Evolutionary conservation across 2,888 invertebrate genomes (phyloP).

Genomic region (Orchesella flavescens): DNA sequence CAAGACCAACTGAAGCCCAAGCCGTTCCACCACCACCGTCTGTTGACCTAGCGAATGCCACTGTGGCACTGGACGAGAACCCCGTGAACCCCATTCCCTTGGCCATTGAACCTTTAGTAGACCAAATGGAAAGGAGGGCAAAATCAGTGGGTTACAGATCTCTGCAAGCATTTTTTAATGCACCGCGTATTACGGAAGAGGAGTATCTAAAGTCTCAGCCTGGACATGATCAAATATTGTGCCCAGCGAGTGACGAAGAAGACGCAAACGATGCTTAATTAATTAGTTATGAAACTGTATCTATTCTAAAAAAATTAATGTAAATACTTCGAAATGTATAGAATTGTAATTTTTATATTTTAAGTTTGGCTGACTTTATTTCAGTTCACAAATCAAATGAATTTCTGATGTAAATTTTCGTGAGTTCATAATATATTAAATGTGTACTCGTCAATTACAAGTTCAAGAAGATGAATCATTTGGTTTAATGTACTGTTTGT

Average conservation of each 20-base stretch:
- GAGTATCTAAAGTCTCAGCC: slow-evolving; percentile 44
- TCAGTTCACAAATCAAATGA: too few relatives aligned
- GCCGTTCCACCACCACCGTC: neutral
- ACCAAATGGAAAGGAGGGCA: neutral
- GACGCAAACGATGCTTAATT: too few relatives aligned
- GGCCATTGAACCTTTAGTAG: slow-evolving; percentile 11
- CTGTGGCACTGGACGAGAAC: neutral
- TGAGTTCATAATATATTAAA: too few relatives aligned
- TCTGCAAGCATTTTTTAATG: too few relatives aligned
- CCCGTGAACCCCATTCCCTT: neutral
- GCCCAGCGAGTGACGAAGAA: slow-evolving; percentile 62
- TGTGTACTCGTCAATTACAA: too few relatives aligned
- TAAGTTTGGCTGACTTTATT: too few relatives aligned
- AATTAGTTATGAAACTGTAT: too few relatives aligned
- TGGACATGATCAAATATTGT: slow-evolving; percentile 56
- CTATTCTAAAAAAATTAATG: too few relatives aligned
- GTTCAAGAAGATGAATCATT: slow-evolving; percentile 26
- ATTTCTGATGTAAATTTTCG: too few relatives aligned
- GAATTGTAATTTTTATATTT: too few relatives aligned
- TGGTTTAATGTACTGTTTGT: slow-evolving; percentile 13
- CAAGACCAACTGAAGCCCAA: slow-evolving; percentile 32
- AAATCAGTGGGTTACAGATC: slow-evolving; percentile 3
- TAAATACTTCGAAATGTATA: too few relatives aligned
- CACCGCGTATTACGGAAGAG: slow-evolving; percentile 9
- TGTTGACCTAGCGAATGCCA: neutral